phyloP scores from a whole-genome alignment of 1,140 invertebrate species.

The Gryllus bimaculatus region DNA sequence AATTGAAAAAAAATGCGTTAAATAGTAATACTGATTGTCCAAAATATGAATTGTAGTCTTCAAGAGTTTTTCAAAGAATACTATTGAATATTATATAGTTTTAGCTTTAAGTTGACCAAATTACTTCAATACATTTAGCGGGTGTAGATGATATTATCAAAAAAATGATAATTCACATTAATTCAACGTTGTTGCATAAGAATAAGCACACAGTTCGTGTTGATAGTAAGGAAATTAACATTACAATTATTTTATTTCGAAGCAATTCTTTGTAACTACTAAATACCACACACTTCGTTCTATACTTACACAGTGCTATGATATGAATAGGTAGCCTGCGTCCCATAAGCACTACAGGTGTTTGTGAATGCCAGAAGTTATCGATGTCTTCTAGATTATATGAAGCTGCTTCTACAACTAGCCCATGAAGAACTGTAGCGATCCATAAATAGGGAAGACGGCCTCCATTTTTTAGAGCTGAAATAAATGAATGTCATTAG shows the following conservation, averaged over 20 bases:
- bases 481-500: slow-evolving; percentile 23
- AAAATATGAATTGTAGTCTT: too few species aligned
- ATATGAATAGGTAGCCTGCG: slow-evolving; percentile 59
- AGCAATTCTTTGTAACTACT: background rate
- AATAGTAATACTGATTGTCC: too few species aligned
- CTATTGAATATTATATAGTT: too few species aligned
- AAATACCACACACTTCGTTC: background rate
- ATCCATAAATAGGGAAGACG: slow-evolving; percentile 62
- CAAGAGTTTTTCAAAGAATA: too few species aligned
- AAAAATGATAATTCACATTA: too few species aligned
- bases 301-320: slow-evolving; percentile 54
- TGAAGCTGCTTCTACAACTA: slow-evolving; percentile 48
- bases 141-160: too few species aligned
- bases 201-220: too few species aligned
- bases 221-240: too few species aligned
- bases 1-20: too few species aligned
- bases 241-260: background rate
- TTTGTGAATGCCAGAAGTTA: slow-evolving; percentile 72
- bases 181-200: too few species aligned
- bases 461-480: slow-evolving; percentile 56
- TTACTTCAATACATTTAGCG: too few species aligned
- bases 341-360: slow-evolving; percentile 58
- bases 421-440: slow-evolving; percentile 53
- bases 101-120: too few species aligned
- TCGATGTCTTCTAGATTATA: slow-evolving; percentile 55